Conservation (phyloP, 2,113 vertebrate genomes). For the Sapajus apella region DNA sequence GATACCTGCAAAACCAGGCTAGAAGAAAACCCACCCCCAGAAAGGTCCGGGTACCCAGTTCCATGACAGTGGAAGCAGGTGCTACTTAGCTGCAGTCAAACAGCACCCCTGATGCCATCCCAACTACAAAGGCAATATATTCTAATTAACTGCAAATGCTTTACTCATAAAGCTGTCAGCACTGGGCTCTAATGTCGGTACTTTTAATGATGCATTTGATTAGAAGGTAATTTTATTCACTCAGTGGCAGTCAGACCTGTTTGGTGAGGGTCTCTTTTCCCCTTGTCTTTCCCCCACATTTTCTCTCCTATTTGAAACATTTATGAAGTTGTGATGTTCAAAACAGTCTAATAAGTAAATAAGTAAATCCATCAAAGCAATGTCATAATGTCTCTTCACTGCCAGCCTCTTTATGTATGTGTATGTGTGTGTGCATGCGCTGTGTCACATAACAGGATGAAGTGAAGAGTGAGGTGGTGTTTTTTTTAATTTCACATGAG, state of each 20-base stretch:
- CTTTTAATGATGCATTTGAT: constrained; percentile 82
- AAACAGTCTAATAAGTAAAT: constrained; percentile 4
- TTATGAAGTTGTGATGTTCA: constrained; percentile 20
- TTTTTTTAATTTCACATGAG: background rate
- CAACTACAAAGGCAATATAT: constrained; percentile 70
- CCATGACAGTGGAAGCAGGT: background rate
- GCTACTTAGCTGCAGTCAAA: constrained; percentile 63
- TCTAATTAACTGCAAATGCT: constrained; percentile 80
- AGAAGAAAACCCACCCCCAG: background rate
- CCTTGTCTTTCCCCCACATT: background rate
- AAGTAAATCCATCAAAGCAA: constrained; percentile 19
- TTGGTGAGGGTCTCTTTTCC: constrained; percentile 54
- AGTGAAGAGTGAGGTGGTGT: background rate
- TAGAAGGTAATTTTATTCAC: constrained; percentile 77
- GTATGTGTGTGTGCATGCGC: background rate
- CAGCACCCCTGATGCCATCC: constrained; percentile 20
- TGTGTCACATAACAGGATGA: background rate
- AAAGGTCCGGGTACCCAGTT: background rate
- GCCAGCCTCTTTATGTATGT: background rate
- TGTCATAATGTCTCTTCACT: background rate
- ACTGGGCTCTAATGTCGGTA: constrained; percentile 71
- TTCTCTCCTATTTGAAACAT: constrained; percentile 39
- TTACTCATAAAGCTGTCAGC: constrained; percentile 78
- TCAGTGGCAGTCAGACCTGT: constrained; percentile 47
- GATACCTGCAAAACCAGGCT: background rate